Conservation (phyloP, 2,888 invertebrate genomes). For the Morpho achilles region DNA sequence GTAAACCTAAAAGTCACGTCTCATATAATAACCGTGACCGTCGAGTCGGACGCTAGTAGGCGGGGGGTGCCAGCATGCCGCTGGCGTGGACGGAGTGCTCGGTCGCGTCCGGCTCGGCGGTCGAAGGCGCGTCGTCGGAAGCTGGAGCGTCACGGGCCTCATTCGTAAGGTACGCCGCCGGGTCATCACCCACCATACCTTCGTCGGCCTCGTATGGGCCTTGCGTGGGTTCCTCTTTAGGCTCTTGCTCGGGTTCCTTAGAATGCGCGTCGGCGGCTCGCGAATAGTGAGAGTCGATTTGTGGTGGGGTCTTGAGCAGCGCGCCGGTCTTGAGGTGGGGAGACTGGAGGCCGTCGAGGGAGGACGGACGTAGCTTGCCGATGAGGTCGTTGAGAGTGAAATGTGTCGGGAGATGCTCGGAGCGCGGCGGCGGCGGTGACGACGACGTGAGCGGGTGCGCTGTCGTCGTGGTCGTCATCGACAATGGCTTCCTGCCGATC, state of each 20-base stretch:
- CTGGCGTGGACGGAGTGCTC: constrained; percentile 75
- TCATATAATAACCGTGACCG: constrained; percentile 34
- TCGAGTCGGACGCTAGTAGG: constrained; percentile 63
- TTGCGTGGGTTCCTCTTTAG: constrained; percentile 75
- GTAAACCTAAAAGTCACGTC: constrained; percentile 50
- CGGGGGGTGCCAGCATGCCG: constrained; percentile 76
- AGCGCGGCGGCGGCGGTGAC: constrained; percentile 75
- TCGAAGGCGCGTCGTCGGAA: constrained; percentile 73
- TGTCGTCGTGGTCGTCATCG: constrained; percentile 79
- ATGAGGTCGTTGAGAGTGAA: constrained; percentile 78
- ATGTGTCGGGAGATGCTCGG: constrained; percentile 75
- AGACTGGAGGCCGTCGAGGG: constrained; percentile 71
- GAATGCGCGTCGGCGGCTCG: constrained; percentile 71
- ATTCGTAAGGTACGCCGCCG: constrained; percentile 67
- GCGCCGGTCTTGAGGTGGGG: constrained; percentile 70
- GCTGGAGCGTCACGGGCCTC: constrained; percentile 60
- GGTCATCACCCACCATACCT: constrained; percentile 78
- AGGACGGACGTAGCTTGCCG: constrained; percentile 74
- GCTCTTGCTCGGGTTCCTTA: constrained; percentile 56
- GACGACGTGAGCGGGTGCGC: constrained; percentile 77
- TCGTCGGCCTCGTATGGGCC: constrained; percentile 81
- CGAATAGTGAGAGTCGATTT: constrained; percentile 80
- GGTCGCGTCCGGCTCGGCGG: constrained; percentile 80
- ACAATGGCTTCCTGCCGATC: constrained; percentile 72
- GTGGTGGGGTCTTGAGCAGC: constrained; percentile 74